Conservation (phyloP, 2,888 invertebrate species). For the Boloria euphrosyne region DNA sequence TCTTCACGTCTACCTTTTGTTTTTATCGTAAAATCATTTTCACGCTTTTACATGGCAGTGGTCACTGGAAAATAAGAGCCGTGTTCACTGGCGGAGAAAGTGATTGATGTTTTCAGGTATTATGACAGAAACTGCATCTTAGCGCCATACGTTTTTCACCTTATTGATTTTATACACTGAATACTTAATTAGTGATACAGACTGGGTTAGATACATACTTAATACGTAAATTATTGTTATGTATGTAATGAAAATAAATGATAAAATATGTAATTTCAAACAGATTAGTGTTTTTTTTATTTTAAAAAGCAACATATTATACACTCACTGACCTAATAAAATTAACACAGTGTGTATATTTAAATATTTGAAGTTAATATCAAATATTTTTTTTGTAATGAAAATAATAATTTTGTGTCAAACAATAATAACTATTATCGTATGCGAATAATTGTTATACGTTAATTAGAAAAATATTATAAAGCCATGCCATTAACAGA, state of each 20-base stretch:
- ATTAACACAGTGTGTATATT: no score
- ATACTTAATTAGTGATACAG: background rate
- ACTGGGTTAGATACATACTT: no score
- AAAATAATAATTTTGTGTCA: background rate
- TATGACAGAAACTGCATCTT: conserved; percentile 6
- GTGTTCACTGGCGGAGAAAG: conserved; percentile 62
- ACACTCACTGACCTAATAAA: no score
- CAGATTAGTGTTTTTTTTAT: no score
- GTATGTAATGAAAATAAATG: no score
- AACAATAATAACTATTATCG: conserved; percentile 1
- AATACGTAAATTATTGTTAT: no score
- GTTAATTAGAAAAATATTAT: conserved; percentile 13
- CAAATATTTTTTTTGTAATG: background rate
- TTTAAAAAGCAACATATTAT: no score
- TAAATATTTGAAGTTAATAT: background rate
- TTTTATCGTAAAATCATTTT: conserved; percentile 10
- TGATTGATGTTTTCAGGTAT: conserved; percentile 44
- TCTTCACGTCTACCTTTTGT: background rate
- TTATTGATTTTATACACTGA: background rate
- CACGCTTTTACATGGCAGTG: conserved; percentile 4
- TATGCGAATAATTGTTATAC: conserved; percentile 4
- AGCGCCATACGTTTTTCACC: background rate
- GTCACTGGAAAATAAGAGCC: conserved; percentile 32
- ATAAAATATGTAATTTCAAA: no score
- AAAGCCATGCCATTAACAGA: conserved; percentile 29